phyloP scores from a whole-genome alignment of 2,888 invertebrate genomes.

The Dichetophora obliterata region DNA sequence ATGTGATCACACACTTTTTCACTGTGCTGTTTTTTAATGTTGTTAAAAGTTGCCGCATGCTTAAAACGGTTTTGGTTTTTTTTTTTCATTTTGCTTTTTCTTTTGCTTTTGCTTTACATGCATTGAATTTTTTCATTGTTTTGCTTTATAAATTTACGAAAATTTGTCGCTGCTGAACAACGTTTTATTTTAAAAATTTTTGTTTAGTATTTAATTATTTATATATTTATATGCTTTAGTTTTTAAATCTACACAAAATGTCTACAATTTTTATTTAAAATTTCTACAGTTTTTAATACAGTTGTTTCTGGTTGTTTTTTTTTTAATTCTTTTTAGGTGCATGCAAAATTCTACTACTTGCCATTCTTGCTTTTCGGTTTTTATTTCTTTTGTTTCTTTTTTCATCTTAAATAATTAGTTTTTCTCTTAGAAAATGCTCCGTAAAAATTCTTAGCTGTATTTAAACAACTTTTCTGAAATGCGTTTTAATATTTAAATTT shows the following conservation, averaged over 20 bases:
- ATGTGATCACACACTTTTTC: neutral
- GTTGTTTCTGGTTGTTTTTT: neutral
- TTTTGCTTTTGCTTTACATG: too few relatives aligned
- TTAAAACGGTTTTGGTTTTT: neutral
- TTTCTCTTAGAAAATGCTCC: slow-evolving; percentile 22
- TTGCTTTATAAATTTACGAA: slow-evolving; percentile 17
- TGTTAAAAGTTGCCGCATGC: slow-evolving; percentile 22
- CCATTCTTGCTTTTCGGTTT: neutral
- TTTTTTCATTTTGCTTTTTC: neutral
- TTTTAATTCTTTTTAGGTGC: neutral
- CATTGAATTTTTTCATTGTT: neutral
- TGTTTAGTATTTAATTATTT: neutral
- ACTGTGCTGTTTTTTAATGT: slow-evolving; percentile 14
- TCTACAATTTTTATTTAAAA: slow-evolving; percentile 34
- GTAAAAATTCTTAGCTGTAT: slow-evolving; percentile 29
- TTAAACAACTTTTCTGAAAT: slow-evolving; percentile 23
- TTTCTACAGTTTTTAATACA: slow-evolving; percentile 32
- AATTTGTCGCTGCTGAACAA: neutral
- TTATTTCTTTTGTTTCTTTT: neutral
- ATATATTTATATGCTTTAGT: neutral
- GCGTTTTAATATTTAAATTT: neutral
- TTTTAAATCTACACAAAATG: slow-evolving; percentile 26
- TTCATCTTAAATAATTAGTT: neutral
- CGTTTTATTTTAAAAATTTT: neutral
- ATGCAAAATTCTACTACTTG: slow-evolving; percentile 8